Conservation (phyloP, 2,888 invertebrate genomes). For the Oscheius sp. region DNA sequence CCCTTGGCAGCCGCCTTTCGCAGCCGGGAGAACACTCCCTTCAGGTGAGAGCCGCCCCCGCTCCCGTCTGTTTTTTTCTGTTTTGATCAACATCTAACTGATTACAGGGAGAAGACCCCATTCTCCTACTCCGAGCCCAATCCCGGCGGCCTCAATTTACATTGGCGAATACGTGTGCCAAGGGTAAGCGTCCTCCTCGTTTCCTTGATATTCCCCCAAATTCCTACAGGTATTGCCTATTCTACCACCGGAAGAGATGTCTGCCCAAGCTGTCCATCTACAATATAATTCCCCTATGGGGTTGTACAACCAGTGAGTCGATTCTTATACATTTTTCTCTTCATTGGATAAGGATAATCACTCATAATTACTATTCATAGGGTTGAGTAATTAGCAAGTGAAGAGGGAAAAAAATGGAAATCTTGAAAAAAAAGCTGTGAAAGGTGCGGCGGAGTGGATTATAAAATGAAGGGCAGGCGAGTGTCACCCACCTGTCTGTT, state of each 20-base stretch:
- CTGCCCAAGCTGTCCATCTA: conserved; percentile 55
- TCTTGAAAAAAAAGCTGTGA: too few species aligned
- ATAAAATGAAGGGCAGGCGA: too few species aligned
- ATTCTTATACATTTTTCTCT: too few species aligned
- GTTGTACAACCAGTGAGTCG: conserved; percentile 63
- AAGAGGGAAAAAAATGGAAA: too few species aligned
- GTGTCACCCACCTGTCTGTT: too few species aligned
- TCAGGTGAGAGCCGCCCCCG: conserved; percentile 25
- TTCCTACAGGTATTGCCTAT: conserved; percentile 21
- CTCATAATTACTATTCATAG: too few species aligned
- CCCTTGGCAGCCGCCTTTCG: conserved; percentile 35
- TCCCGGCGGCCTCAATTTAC: conserved; percentile 47
- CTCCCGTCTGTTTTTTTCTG: conserved; percentile 18
- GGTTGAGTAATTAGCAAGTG: too few species aligned
- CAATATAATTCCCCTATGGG: conserved; percentile 68
- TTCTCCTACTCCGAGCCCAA: conserved; percentile 51
- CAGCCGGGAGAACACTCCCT: conserved; percentile 30
- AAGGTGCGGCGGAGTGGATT: too few species aligned
- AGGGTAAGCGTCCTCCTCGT: conserved; percentile 29
- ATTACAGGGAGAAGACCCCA: conserved; percentile 31
- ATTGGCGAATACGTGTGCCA: conserved; percentile 46
- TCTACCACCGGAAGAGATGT: conserved; percentile 24
- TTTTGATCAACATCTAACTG: not conserved
- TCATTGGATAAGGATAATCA: too few species aligned
- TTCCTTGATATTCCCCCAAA: not conserved